These are phyloP conservation scores for Sycophila sp. DNA, from an alignment of 1,140 invertebrate genomes.

Conservation along the genomic window DNA sequence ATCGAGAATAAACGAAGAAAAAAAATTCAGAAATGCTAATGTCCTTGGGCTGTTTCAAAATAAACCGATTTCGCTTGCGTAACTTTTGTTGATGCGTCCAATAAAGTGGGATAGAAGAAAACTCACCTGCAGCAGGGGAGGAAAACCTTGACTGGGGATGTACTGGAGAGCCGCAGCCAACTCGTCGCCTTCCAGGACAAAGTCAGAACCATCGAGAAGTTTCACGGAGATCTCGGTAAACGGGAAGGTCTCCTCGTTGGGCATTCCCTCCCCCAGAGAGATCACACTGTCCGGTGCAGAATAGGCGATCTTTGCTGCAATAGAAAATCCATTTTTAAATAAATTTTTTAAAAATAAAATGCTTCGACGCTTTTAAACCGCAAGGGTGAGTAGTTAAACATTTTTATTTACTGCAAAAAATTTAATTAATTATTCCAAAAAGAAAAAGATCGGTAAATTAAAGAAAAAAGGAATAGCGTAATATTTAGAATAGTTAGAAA, in stretches of 20 bases:
- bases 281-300: conserved; percentile 74
- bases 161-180: conserved; percentile 77
- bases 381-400: too few species aligned
- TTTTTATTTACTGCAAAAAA: too few species aligned
- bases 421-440: background rate
- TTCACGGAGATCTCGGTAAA: conserved; percentile 74
- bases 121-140: conserved; percentile 71
- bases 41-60: too few species aligned
- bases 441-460: background rate
- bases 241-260: conserved; percentile 80
- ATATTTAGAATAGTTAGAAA: too few species aligned
- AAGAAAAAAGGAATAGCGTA: too few species aligned
- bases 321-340: conserved; percentile 33
- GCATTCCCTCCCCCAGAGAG: conserved; percentile 81
- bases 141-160: conserved; percentile 78
- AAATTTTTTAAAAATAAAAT: background rate
- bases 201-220: conserved; percentile 69
- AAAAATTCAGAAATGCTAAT: too few species aligned
- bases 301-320: conserved; percentile 74
- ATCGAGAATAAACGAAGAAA: too few species aligned
- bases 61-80: too few species aligned
- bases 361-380: too few species aligned
- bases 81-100: too few species aligned
- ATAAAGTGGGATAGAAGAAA: too few species aligned
- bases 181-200: conserved; percentile 70